These are phyloP conservation scores for Tenthredo livida DNA, from an alignment of 2,888 invertebrate species.

Conservation along the genomic window DNA sequence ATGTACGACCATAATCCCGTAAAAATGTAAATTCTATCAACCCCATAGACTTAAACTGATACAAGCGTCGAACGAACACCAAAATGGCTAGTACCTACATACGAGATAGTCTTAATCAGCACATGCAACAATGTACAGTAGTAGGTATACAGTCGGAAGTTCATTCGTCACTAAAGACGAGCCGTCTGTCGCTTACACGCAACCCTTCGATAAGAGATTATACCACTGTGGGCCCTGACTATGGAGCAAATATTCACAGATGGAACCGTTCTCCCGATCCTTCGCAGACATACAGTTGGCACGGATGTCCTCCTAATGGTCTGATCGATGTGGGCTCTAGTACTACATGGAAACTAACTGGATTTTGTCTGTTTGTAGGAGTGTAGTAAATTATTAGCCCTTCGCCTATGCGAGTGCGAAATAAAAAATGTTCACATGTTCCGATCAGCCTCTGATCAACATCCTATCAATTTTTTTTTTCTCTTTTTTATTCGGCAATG, in stretches of 20 bases:
- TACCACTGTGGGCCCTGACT: background rate
- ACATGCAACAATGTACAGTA: background rate
- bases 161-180: background rate
- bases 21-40: slow-evolving; percentile 72
- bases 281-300: background rate
- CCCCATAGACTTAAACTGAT: background rate
- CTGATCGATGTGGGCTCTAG: slow-evolving; percentile 8
- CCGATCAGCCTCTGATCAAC: too few relatives aligned
- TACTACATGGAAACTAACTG: background rate
- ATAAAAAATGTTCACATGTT: too few relatives aligned
- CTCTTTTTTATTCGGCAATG: too few relatives aligned
- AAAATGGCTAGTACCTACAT: background rate
- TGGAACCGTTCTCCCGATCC: slow-evolving; percentile 7
- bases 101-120: background rate
- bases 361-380: slow-evolving; percentile 25
- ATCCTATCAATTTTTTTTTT: too few relatives aligned
- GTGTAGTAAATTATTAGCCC: background rate
- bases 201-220: slow-evolving; percentile 47
- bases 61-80: background rate
- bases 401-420: background rate
- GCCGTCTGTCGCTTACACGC: background rate
- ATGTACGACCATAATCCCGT: slow-evolving; percentile 69
- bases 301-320: slow-evolving; percentile 11
- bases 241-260: slow-evolving; percentile 30
- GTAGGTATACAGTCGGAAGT: background rate